Conservation (phyloP, 2,888 invertebrate genomes). For the Lasioglossum marginatum region DNA sequence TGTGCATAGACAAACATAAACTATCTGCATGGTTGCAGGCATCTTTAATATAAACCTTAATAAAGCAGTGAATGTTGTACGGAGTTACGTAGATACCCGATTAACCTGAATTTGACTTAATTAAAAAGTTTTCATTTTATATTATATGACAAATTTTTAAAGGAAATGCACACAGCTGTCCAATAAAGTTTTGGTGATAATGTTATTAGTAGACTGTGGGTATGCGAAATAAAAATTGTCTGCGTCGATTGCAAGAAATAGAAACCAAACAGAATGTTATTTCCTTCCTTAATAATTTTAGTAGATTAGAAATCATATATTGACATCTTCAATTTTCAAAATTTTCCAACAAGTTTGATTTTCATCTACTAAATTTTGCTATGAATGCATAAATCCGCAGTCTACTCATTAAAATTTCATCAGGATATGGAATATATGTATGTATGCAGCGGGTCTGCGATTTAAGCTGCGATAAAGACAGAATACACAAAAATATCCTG, state of each 20-base stretch:
- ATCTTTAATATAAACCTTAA: not conserved
- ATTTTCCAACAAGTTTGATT: too few species aligned
- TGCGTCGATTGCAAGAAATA: too few species aligned
- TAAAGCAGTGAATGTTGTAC: not conserved
- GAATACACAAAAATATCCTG: slow-evolving; percentile 13
- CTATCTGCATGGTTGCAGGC: not conserved
- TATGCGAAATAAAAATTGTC: too few species aligned
- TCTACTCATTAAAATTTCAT: too few species aligned
- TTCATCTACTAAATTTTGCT: too few species aligned
- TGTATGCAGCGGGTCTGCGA: not conserved
- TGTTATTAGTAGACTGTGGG: too few species aligned
- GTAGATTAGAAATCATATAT: too few species aligned
- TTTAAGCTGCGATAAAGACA: too few species aligned
- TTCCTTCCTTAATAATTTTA: too few species aligned
- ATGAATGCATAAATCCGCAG: too few species aligned
- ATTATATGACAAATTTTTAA: not conserved
- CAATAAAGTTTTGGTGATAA: not conserved
- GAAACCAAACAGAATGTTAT: too few species aligned
- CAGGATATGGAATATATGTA: not conserved
- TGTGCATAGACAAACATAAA: not conserved
- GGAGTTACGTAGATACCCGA: not conserved
- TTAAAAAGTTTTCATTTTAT: not conserved
- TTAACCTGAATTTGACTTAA: not conserved
- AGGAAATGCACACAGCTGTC: not conserved
- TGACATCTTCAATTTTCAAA: too few species aligned